A percentile compares a stretch with the other conserved stretches of the same genome.
phyloP scores from a whole-genome alignment of 1,140 invertebrate species.

The Philopotamus ludificatus region DNA sequence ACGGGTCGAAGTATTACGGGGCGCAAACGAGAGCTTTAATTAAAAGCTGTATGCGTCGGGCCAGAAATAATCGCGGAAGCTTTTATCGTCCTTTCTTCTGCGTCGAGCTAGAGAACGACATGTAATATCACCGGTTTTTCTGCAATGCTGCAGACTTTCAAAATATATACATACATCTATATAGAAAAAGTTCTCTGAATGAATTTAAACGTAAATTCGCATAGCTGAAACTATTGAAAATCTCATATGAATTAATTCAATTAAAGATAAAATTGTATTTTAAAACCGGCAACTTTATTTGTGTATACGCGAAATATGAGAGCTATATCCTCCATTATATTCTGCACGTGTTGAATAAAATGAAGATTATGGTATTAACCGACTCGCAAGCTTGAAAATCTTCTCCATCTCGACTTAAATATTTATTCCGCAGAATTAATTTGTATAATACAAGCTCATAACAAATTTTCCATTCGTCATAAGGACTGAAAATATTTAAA shows the following conservation, averaged over 20 bases:
- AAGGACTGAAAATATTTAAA: too few relatives aligned
- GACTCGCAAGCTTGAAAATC: neutral
- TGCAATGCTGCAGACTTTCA: too few relatives aligned
- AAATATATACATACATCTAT: too few relatives aligned
- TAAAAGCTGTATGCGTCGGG: slow-evolving; percentile 22
- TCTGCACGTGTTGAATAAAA: neutral
- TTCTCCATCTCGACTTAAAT: neutral
- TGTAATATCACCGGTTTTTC: neutral
- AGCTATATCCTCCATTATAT: too few relatives aligned
- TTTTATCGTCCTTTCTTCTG: neutral
- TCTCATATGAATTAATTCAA: too few relatives aligned
- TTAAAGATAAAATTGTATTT: too few relatives aligned
- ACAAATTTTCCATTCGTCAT: too few relatives aligned
- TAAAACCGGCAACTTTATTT: too few relatives aligned
- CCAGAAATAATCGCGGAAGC: slow-evolving; percentile 21
- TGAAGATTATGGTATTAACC: neutral
- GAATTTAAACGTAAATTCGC: too few relatives aligned
- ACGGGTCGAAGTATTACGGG: neutral
- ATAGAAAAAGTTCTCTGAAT: too few relatives aligned
- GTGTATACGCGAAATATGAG: too few relatives aligned
- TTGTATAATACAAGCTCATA: neutral
- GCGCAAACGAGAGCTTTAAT: slow-evolving; percentile 20
- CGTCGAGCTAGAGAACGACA: neutral
- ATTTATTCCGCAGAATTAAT: neutral
- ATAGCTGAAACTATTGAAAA: too few relatives aligned